phyloP scores from a whole-genome alignment of 2,113 vertebrate genomes.

The Passerina amoena region DNA sequence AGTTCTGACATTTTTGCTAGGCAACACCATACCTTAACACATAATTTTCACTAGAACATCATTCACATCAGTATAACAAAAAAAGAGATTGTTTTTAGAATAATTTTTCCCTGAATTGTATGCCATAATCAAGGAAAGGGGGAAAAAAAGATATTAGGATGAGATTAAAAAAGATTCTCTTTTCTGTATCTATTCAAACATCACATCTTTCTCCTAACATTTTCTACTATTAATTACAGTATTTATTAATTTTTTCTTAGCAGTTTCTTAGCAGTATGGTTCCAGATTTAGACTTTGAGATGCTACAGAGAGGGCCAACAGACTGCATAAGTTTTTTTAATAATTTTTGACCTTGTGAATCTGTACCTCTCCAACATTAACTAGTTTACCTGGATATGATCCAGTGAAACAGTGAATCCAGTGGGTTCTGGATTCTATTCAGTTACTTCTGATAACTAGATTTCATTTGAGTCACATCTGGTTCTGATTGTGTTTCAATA shows the following conservation, averaged over 20 bases:
- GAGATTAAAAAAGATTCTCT: not conserved
- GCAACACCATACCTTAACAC: not conserved
- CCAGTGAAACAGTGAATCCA: not conserved
- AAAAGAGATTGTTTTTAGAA: not conserved
- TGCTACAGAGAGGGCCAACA: not conserved
- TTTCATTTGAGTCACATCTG: not conserved
- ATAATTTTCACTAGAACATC: conserved; percentile 25
- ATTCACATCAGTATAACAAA: not conserved
- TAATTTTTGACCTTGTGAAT: not conserved
- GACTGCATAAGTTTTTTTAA: fast-evolving
- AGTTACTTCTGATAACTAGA: not conserved
- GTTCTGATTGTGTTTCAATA: not conserved
- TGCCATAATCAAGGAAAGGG: not conserved
- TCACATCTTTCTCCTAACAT: not conserved
- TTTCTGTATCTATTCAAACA: not conserved
- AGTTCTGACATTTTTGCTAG: conserved; percentile 7
- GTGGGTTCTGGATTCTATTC: not conserved
- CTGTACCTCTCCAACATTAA: not conserved
- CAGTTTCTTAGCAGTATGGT: not conserved
- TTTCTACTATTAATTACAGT: not conserved
- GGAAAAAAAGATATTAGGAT: fast-evolving
- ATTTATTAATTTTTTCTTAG: not conserved
- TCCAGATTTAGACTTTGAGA: not conserved
- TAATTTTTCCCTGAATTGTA: not conserved
- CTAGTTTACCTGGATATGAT: not conserved